Conservation (phyloP, 2,888 invertebrate species). For the Cenopis cana region DNA sequence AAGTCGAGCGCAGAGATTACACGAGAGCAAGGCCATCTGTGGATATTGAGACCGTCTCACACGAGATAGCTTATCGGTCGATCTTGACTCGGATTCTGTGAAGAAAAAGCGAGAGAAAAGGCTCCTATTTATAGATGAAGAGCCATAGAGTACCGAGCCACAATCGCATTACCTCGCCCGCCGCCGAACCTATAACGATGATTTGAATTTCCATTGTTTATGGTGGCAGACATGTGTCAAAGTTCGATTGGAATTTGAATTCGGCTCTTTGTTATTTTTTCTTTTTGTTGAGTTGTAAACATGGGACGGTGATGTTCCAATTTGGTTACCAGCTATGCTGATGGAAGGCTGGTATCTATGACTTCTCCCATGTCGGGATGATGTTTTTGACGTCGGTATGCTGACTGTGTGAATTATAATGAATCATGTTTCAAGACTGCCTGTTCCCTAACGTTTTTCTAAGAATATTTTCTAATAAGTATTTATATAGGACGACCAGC, state of each 20-base stretch:
- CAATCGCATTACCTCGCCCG: conserved; percentile 77
- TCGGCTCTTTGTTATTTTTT: conserved; percentile 83
- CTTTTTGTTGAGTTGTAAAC: conserved; percentile 84
- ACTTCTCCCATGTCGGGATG: conserved; percentile 70
- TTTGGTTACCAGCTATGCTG: conserved; percentile 77
- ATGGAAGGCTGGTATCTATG: conserved; percentile 76
- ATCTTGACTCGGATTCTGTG: conserved; percentile 82
- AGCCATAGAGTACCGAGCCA: conserved; percentile 76
- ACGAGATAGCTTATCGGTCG: conserved; percentile 80
- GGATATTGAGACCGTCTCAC: conserved; percentile 84
- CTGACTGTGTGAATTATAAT: conserved; percentile 75
- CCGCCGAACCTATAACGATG: conserved; percentile 79
- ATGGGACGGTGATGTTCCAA: conserved; percentile 83
- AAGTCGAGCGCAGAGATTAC: conserved; percentile 74
- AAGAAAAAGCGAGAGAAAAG: conserved; percentile 84
- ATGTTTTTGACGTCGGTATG: conserved; percentile 82
- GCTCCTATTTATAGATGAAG: conserved; percentile 81
- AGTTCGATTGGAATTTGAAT: conserved; percentile 85
- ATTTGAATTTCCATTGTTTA: conserved; percentile 85
- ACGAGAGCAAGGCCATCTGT: conserved; percentile 82
- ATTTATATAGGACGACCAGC: not conserved
- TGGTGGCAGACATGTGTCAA: conserved; percentile 86
- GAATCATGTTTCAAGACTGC: conserved; percentile 67
- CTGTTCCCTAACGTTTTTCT: conserved; percentile 47
- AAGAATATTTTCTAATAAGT: conserved; percentile 10